Evolutionary conservation across 2,888 invertebrate species (phyloP).

Genomic region (Drosophila kuntzei): DNA sequence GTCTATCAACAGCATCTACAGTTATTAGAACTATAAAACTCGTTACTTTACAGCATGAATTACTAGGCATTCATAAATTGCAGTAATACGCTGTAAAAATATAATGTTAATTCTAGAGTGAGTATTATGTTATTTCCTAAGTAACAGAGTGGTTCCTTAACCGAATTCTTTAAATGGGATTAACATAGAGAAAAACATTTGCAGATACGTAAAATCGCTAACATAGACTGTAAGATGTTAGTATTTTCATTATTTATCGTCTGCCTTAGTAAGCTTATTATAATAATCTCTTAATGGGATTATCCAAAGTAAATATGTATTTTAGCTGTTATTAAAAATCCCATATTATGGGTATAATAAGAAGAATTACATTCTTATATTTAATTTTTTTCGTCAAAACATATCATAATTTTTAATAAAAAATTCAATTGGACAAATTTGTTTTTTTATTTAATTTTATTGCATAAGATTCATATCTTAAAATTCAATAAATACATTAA

Average conservation of each 20-base stretch:
- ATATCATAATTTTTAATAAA: background rate
- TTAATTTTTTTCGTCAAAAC: background rate
- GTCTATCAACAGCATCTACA: constrained; percentile 53
- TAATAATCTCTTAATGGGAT: background rate
- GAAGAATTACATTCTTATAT: background rate
- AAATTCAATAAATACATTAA: no score
- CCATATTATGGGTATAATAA: background rate
- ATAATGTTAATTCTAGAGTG: constrained; percentile 34
- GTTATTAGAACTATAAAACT: constrained; percentile 50
- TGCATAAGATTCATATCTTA: no score
- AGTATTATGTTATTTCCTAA: constrained; percentile 19
- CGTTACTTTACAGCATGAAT: constrained; percentile 47
- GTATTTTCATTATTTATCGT: background rate
- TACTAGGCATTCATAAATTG: constrained; percentile 56
- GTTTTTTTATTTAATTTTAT: no score
- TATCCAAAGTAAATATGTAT: background rate
- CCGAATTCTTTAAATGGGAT: constrained; percentile 14
- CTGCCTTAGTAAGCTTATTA: background rate
- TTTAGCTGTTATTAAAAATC: background rate
- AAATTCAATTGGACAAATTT: background rate
- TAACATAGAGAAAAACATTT: constrained; percentile 5
- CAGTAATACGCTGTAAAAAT: constrained; percentile 13
- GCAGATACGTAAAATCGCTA: constrained; percentile 1
- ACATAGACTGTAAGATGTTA: constrained; percentile 2
- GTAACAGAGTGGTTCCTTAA: constrained; percentile 20